Evolutionary conservation across 2,888 invertebrate species (phyloP).

Genomic region (Pteria penguin): DNA sequence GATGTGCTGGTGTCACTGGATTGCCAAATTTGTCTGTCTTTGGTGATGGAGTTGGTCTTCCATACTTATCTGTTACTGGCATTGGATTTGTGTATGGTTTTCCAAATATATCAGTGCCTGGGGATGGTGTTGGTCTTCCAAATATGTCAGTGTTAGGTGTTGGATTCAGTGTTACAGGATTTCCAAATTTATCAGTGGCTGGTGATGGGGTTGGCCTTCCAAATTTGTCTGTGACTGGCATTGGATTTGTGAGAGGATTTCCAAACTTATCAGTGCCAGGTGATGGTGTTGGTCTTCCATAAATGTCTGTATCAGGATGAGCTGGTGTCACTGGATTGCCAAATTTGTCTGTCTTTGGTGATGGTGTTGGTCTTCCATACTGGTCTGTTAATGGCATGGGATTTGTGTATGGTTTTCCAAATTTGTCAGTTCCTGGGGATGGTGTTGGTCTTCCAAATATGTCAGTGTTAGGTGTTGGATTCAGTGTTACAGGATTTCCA

Average conservation of each 20-base stretch:
- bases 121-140: conserved; percentile 30
- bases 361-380: conserved; percentile 22
- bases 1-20: neutral
- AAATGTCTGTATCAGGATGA: neutral
- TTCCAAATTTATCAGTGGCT: conserved; percentile 16
- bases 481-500: conserved; percentile 24
- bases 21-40: conserved; percentile 15
- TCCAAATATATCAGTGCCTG: conserved; percentile 20
- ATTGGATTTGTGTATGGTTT: neutral
- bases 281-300: conserved; percentile 27
- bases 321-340: conserved; percentile 20
- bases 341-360: conserved; percentile 7
- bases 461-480: conserved; percentile 30
- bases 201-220: conserved; percentile 19
- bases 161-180: conserved; percentile 19
- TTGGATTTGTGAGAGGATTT: conserved; percentile 14
- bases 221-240: neutral
- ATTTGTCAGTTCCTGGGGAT: neutral
- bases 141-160: neutral
- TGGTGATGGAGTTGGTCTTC: conserved; percentile 40
- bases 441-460: conserved; percentile 18
- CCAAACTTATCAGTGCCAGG: conserved; percentile 6
- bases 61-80: conserved; percentile 1
- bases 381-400: neutral
- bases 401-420: conserved; percentile 13